phyloP scores from a whole-genome alignment of 2,797 vertebrate species.

The Morelia viridis region DNA sequence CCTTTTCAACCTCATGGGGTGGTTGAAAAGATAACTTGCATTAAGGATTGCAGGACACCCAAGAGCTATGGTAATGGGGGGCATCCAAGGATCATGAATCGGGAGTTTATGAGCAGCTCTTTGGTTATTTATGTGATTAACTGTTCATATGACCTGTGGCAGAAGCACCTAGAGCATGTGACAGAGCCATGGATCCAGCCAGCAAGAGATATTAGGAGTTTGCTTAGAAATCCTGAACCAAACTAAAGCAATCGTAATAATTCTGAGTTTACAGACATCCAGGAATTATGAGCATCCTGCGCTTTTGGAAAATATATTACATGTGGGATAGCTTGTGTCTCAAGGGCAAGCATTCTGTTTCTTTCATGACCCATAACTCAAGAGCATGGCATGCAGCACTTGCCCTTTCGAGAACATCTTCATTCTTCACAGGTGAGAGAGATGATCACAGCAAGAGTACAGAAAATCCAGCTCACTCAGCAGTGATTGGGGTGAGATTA shows the following conservation, averaged over 20 bases:
- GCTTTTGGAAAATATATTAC: slow-evolving; percentile 72
- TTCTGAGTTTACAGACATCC: slow-evolving; percentile 69
- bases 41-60: neutral
- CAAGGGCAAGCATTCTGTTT: slow-evolving; percentile 66
- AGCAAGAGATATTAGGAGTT: slow-evolving; percentile 21
- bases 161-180: slow-evolving; percentile 27
- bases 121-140: slow-evolving; percentile 40
- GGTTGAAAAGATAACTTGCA: neutral
- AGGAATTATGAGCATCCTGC: slow-evolving; percentile 67
- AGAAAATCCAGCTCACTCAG: slow-evolving; percentile 55
- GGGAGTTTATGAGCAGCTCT: slow-evolving; percentile 2
- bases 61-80: slow-evolving; percentile 30
- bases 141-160: slow-evolving; percentile 36
- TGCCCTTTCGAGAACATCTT: slow-evolving; percentile 59
- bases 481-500: slow-evolving; percentile 63
- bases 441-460: slow-evolving; percentile 3
- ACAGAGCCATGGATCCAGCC: neutral
- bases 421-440: slow-evolving; percentile 63
- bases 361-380: slow-evolving; percentile 71
- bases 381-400: slow-evolving; percentile 42
- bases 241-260: slow-evolving; percentile 53
- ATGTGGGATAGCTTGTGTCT: slow-evolving; percentile 66
- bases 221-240: slow-evolving; percentile 55
- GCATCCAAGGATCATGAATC: slow-evolving; percentile 2
- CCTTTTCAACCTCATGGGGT: neutral